Conservation (phyloP, 2,797 vertebrate genomes). For the Masticophis lateralis region DNA sequence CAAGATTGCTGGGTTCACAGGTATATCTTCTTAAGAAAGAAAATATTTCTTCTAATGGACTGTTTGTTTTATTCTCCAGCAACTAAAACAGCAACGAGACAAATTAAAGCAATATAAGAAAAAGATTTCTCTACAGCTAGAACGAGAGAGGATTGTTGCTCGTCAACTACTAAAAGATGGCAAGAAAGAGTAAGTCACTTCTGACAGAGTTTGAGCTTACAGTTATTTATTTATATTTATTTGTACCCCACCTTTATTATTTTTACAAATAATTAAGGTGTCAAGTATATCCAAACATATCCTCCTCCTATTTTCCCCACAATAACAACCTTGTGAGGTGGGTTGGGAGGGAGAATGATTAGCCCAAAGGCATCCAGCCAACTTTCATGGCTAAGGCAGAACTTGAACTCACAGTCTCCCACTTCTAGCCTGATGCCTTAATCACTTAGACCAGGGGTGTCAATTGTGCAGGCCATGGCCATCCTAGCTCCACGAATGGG, state of each 20-base stretch:
- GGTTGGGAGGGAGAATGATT: not conserved
- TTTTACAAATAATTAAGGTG: not conserved
- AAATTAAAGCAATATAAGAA: conserved; percentile 89
- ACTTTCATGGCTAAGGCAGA: not conserved
- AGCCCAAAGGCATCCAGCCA: not conserved
- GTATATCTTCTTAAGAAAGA: not conserved
- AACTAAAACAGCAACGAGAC: conserved; percentile 94
- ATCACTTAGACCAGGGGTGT: not conserved
- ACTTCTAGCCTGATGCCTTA: not conserved
- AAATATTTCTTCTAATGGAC: not conserved
- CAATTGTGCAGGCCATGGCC: too few relatives aligned
- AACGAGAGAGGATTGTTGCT: conserved; percentile 82
- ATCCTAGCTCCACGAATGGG: too few relatives aligned
- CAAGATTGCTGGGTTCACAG: not conserved
- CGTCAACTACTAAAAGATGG: conserved; percentile 84
- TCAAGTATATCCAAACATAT: not conserved
- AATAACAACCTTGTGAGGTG: not conserved
- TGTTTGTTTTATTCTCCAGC: conserved; percentile 66
- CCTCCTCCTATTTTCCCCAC: not conserved
- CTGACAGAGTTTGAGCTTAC: not conserved
- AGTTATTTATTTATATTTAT: not conserved
- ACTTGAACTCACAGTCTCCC: not conserved
- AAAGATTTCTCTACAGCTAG: conserved; percentile 78
- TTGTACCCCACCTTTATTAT: not conserved
- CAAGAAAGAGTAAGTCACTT: conserved; percentile 82